A percentile compares a stretch with the other conserved stretches of the same genome.
Conservation (phyloP, 2,888 invertebrate genomes). For the Halictus ligatus region DNA sequence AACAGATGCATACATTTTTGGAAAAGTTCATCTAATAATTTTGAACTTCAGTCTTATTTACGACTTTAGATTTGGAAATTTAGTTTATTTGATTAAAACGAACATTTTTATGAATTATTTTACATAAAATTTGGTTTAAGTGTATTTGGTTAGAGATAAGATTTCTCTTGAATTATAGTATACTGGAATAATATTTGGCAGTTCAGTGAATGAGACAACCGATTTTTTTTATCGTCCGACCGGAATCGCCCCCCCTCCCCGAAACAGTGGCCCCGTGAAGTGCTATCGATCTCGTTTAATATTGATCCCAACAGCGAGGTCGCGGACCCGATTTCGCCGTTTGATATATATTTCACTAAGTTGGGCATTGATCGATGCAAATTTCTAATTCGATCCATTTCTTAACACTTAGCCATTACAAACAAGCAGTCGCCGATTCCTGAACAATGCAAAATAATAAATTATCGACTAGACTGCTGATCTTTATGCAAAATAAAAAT, state of each 20-base stretch:
- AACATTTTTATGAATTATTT: neutral
- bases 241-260: slow-evolving; percentile 3
- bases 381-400: neutral
- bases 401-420: neutral
- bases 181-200: neutral
- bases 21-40: neutral
- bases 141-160: neutral
- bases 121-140: neutral
- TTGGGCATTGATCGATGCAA: slow-evolving; percentile 16
- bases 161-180: neutral
- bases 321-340: slow-evolving; percentile 34
- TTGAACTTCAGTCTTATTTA: neutral
- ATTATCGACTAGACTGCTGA: no score
- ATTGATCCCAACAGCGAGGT: slow-evolving; percentile 38
- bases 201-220: neutral
- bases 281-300: slow-evolving; percentile 50
- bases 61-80: neutral
- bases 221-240: slow-evolving; percentile 1
- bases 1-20: neutral
- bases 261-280: slow-evolving; percentile 8
- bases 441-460: neutral
- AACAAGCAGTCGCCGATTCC: neutral
- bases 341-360: slow-evolving; percentile 9
- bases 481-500: no score
- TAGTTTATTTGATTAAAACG: neutral